A percentile compares a stretch with the other conserved stretches of the same genome.
These are phyloP conservation scores for Hylyphantes graminicola DNA, from an alignment of 1,140 invertebrate species.

Conservation along the genomic window DNA sequence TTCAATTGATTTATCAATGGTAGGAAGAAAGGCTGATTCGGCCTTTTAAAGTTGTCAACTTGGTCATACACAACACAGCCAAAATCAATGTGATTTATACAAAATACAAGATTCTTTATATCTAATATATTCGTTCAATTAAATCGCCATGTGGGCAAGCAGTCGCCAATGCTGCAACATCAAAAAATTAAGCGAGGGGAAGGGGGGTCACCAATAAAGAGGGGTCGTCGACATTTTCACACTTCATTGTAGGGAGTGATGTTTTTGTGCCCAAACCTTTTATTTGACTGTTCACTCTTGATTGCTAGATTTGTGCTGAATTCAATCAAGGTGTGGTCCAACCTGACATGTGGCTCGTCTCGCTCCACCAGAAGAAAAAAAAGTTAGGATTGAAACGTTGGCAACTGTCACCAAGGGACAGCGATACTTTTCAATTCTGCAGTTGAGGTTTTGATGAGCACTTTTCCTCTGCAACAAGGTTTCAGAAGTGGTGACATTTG, in stretches of 20 bases:
- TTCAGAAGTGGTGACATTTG: neutral
- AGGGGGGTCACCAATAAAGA: neutral
- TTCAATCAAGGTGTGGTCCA: slow-evolving; percentile 18
- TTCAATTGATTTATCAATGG: too few species aligned
- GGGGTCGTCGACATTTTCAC: slow-evolving; percentile 38
- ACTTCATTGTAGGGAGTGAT: slow-evolving; percentile 34
- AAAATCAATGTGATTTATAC: too few species aligned
- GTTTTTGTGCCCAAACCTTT: neutral
- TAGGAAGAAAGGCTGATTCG: too few species aligned
- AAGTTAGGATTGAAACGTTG: slow-evolving; percentile 18
- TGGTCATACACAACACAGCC: too few species aligned
- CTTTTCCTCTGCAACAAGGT: slow-evolving; percentile 9
- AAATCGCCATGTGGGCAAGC: neutral
- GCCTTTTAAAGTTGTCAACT: too few species aligned
- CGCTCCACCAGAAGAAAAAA: neutral
- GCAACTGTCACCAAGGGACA: slow-evolving; percentile 3
- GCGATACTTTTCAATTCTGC: neutral
- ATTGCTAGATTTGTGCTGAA: slow-evolving; percentile 8
- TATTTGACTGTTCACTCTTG: neutral
- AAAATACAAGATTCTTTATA: too few species aligned
- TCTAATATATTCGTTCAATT: too few species aligned
- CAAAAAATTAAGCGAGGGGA: neutral
- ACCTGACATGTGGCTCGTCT: neutral
- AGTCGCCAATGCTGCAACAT: neutral
- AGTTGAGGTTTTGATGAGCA: neutral